Base-by-base conservation (phyloP, 2,113 vertebrate genomes). In the Maccullochella peelii region DNA sequence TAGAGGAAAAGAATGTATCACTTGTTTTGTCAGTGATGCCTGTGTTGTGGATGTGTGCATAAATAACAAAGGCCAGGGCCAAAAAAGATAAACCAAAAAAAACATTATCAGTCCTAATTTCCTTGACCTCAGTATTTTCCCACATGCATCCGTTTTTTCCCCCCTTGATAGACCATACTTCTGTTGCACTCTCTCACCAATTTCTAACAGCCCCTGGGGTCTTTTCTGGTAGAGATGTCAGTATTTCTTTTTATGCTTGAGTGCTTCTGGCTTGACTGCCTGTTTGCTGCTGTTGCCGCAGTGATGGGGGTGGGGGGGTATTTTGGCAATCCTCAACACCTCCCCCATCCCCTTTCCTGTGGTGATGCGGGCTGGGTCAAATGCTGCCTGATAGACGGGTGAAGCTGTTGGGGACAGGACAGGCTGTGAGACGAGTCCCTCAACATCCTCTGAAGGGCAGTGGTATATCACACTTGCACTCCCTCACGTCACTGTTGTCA, bases 221-320 rank as follows among this genome's bases (percentile, higher is more conserved):
- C n/a, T 88, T 82, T 88, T 71, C 71, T 88, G 11, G 20, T 84
- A 55, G 36, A 80, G 55, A 66, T 62, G 65, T 85, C 82, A 50
- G 67, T 68, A 62, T 85, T 73, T 77, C 47, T 80, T 59, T 73
- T 71, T 21, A 50, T 36, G 73, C 44, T 47, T 8, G 2, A 52
- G n/a, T 12, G 54, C 75, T 40, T 70, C 73, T 69, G 73, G 76
- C 77, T 68, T 68, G 62, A 58, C 70, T 79, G 75, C 74, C 78
- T 81, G 63, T 55, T 67, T 30, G 74, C 73, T 69, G 58, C 68
- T 40, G 67, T 61, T 72, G 79, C 27, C 7, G 25, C 59, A 42
- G 79, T 75, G 74, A 90, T 63, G n/a, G n/a, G n/a, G n/a, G n/a
- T n/a, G 33, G 71, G 62, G 36, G 44, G 66, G 75, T 88, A 90